phyloP scores from a whole-genome alignment of 2,113 vertebrate genomes.

The Lampris megalopsis region DNA sequence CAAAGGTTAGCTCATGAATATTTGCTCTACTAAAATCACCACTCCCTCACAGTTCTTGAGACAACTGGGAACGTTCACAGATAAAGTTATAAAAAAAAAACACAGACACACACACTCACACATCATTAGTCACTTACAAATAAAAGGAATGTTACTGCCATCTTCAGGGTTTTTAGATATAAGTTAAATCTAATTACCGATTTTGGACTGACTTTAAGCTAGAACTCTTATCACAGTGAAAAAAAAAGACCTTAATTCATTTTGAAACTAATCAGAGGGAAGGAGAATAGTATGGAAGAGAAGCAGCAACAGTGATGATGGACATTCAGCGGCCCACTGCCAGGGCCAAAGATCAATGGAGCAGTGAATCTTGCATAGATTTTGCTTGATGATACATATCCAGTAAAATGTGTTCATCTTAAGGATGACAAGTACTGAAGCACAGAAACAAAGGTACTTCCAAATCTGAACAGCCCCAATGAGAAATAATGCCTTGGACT shows the following conservation, averaged over 20 bases:
- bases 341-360: conserved; percentile 33
- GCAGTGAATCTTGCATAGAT: conserved; percentile 18
- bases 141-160: no score
- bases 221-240: conserved; percentile 1
- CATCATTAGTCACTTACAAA: no score
- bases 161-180: no score
- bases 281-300: neutral
- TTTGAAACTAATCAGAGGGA: conserved; percentile 14
- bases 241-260: conserved; percentile 1
- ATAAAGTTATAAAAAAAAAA: no score
- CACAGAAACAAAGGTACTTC: conserved; percentile 6
- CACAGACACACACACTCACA: no score
- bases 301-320: conserved; percentile 11
- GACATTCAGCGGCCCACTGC: neutral
- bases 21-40: no score
- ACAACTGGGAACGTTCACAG: no score
- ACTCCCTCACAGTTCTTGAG: no score
- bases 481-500: conserved; percentile 45
- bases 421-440: neutral
- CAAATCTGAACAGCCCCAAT: conserved; percentile 14
- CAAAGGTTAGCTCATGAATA: no score
- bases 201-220: no score
- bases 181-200: no score
- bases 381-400: conserved; percentile 11
- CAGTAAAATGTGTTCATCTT: conserved; percentile 8